Percentiles rank a stretch among this genome's conserved stretches.
These are phyloP conservation scores for Cosmia pyralina DNA, from an alignment of 2,888 invertebrate species.

Conservation along the genomic window DNA sequence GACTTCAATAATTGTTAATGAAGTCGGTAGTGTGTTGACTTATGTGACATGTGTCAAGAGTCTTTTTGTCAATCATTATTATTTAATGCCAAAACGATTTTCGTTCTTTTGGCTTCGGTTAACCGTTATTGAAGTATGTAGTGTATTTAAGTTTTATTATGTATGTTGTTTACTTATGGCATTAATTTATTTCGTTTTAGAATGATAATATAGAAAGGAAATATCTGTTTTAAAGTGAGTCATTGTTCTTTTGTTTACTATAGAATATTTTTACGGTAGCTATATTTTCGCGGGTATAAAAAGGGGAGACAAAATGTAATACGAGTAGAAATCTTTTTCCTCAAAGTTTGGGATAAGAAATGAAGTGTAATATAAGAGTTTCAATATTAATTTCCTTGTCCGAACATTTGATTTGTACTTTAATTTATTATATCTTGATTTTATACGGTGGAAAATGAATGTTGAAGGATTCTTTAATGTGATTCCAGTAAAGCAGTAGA, in stretches of 20 bases:
- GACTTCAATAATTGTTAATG: conserved; percentile 36
- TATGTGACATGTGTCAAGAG: conserved; percentile 38
- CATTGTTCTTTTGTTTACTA: conserved; percentile 1
- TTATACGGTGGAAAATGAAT: conserved; percentile 14
- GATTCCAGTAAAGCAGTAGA: not conserved
- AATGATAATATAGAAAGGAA: not conserved
- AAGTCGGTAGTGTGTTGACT: conserved; percentile 14
- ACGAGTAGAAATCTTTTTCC: conserved; percentile 11
- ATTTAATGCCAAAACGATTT: conserved; percentile 80
- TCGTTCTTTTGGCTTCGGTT: conserved; percentile 26
- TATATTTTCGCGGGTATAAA: not conserved
- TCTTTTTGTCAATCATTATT: conserved; percentile 86
- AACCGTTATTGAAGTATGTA: conserved; percentile 31
- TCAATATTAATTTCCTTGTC: conserved; percentile 51
- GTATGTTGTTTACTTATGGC: not conserved
- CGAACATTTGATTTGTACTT: conserved; percentile 40
- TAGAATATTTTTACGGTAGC: conserved; percentile 19
- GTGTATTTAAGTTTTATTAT: conserved; percentile 1
- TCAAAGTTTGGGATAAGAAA: conserved; percentile 21
- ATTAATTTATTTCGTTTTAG: not conserved
- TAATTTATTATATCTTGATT: conserved; percentile 37
- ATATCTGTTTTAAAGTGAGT: not conserved
- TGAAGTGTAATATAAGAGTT: conserved; percentile 41
- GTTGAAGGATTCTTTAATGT: not conserved
- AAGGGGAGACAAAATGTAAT: not conserved